A percentile compares a stretch with the other conserved stretches of the same genome.
Conservation (phyloP, 2,797 vertebrate species). For the Eleutherodactylus coqui region DNA sequence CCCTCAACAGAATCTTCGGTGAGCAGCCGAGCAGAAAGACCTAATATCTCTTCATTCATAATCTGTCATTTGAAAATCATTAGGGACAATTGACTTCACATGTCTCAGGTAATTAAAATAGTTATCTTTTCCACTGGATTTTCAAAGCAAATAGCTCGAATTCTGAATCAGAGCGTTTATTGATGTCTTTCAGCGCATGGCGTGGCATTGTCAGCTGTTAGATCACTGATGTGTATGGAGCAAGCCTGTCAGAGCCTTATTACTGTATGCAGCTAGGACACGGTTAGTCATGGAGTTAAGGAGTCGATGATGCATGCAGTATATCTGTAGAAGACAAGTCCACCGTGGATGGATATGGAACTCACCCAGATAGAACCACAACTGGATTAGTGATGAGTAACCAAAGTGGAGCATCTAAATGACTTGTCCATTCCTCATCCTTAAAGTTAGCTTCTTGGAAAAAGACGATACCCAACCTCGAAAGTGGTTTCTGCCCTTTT, state of each 20-base stretch:
- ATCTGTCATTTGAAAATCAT: constrained; percentile 88
- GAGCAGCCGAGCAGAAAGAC: constrained; percentile 89
- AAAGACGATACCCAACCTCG: no score
- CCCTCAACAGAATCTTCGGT: constrained; percentile 80
- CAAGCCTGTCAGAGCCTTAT: constrained; percentile 63
- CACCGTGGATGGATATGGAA: background rate
- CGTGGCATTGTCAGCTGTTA: constrained; percentile 70
- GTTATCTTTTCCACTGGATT: constrained; percentile 78
- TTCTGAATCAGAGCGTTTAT: constrained; percentile 74
- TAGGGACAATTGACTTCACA: constrained; percentile 94
- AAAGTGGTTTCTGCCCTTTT: no score
- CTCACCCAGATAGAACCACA: background rate
- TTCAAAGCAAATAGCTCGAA: constrained; percentile 73
- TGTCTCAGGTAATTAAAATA: constrained; percentile 89
- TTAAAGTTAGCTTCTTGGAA: no score
- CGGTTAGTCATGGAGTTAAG: background rate
- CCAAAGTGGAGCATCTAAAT: no score
- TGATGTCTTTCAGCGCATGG: constrained; percentile 76
- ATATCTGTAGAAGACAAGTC: background rate
- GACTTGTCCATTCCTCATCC: no score
- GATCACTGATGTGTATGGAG: constrained; percentile 64
- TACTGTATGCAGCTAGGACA: constrained; percentile 46
- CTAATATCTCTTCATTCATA: constrained; percentile 89
- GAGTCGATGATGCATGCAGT: background rate
- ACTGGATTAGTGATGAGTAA: background rate